Evolutionary conservation across 2,113 vertebrate genomes (phyloP).

Genomic region (Aleadryas rufinucha): DNA sequence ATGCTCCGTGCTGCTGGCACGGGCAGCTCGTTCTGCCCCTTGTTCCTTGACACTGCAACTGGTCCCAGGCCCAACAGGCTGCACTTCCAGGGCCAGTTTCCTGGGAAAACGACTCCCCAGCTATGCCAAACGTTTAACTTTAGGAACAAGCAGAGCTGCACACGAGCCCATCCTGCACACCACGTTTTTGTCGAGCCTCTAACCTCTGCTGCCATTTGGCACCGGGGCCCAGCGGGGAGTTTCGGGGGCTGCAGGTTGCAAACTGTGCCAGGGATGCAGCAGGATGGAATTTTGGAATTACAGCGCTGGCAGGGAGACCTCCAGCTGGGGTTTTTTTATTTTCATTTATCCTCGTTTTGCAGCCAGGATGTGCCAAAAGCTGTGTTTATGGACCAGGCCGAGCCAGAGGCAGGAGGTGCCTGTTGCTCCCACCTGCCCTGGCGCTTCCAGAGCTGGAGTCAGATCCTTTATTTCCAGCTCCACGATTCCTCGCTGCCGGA

Average conservation of each 20-base stretch:
- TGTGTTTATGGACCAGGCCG: not conserved
- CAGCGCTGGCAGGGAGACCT: not conserved
- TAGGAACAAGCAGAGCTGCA: not conserved
- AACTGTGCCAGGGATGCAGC: not conserved
- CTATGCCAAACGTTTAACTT: not conserved
- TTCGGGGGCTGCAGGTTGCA: not conserved
- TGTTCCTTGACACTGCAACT: not conserved
- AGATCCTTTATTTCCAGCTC: not conserved
- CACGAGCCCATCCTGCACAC: not conserved
- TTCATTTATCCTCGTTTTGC: not conserved
- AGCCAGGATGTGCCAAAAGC: not conserved
- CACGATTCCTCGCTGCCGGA: not conserved
- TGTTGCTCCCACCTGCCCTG: not conserved
- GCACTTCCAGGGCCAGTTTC: not conserved
- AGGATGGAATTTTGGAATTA: not conserved
- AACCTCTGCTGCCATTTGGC: not conserved
- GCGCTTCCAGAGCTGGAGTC: not conserved
- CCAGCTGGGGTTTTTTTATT: not conserved
- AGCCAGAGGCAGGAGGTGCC: not conserved
- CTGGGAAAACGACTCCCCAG: not conserved
- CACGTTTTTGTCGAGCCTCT: not conserved
- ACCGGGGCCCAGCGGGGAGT: not conserved
- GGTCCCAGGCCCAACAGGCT: not conserved
- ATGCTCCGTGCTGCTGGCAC: not conserved
- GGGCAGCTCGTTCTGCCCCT: not conserved